Base-by-base conservation (phyloP, 2,113 vertebrate genomes). In the Elachura formosa region DNA sequence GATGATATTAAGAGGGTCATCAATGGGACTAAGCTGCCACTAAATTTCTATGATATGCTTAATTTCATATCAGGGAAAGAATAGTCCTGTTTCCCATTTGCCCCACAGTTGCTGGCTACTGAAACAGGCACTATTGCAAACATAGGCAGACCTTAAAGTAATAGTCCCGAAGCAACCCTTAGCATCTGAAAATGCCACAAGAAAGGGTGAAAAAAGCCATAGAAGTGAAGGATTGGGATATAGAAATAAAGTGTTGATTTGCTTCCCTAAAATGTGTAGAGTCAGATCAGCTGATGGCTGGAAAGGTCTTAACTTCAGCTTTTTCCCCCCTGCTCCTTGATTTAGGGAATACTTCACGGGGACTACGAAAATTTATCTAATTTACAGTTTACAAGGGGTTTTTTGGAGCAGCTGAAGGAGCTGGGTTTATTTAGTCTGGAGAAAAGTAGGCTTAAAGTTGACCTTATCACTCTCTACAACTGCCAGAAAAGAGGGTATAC, bases 351-450 rank as follows among this genome's bases (percentile, higher is more conserved):
- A 55, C 48, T 73, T 84, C 6, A 26, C 26, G 40, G 67, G 8
- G 21, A 38, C 24, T 62, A 21, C 3, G 12, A 24, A 41, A 68
- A 11, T 45, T 67, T 33, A 9, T 14, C 38, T 38, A 33, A 36
- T 43, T 43, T 43, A 33, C 11, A 22, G 21, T 41, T 58, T 49
- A 26, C 10, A 31, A 23, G 8, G 6, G 0, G 1, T 5, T 14
- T 87, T 54, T 38, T 36, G 4, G 25, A 76, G 22, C 17, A 49
- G 13, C 14, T 67, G 11, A 41, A 40, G 25, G 11, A 41, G 21
- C 14, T 75, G 21, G 17, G 21, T 5, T 33, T 51, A 26, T 58
- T 58, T 33, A 41, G 7, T 17, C 36, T 51, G 14, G 36, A 51
- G 31, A 36, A 51, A 43, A 43, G 21, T 13, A 49, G 31, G 14